Conservation (phyloP, 2,888 invertebrate genomes). For the Yponomeuta cagnagella region DNA sequence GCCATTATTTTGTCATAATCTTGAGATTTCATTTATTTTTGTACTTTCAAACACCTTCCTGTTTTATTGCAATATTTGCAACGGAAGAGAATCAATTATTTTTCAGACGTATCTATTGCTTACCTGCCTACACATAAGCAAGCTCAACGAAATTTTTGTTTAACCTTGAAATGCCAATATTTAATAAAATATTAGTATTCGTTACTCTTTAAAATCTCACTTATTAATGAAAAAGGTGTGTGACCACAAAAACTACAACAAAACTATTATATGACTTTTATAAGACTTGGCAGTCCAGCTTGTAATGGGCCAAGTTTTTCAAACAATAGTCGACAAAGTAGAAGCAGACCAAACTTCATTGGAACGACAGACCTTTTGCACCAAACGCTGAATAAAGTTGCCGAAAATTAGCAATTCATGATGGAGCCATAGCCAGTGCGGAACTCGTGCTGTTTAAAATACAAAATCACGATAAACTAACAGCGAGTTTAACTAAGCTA, state of each 20-base stretch:
- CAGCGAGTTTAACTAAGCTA: neutral
- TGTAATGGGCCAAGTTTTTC: neutral
- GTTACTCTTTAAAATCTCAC: neutral
- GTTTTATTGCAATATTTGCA: too few relatives aligned
- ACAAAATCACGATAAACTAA: constrained; percentile 17
- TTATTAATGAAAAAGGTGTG: too few relatives aligned
- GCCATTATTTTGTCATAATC: too few relatives aligned
- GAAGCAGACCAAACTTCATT: neutral
- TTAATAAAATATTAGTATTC: neutral
- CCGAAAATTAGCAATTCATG: constrained; percentile 16
- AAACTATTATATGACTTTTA: neutral
- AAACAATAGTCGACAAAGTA: neutral
- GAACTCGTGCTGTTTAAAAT: constrained; percentile 15
- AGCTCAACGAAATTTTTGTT: too few relatives aligned
- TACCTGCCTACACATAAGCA: too few relatives aligned
- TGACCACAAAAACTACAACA: neutral
- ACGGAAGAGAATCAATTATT: too few relatives aligned
- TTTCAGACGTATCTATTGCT: too few relatives aligned
- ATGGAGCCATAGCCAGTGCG: neutral
- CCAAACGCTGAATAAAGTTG: constrained; percentile 7
- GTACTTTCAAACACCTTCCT: too few relatives aligned
- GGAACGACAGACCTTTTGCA: neutral
- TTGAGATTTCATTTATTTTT: too few relatives aligned
- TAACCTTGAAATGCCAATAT: too few relatives aligned
- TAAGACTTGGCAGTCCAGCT: neutral